Evolutionary conservation across 2,888 invertebrate genomes (phyloP), one percentile per base, ranked within the genome.

Genomic region (Drosophila borealis): DNA sequence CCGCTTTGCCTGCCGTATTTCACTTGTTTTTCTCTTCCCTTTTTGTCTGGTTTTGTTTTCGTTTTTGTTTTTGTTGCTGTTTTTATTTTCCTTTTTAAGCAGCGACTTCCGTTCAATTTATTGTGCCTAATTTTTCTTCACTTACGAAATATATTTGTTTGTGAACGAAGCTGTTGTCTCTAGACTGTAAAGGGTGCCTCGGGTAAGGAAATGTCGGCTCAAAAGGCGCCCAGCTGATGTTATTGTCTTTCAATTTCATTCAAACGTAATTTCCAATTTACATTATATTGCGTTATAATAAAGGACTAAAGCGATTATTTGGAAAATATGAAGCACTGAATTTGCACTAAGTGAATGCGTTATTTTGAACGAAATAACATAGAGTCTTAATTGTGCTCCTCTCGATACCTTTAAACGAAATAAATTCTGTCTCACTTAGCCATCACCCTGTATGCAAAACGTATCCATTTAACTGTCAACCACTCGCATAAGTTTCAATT

Each of bases 31-130:
- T 42, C 19, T 4, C 13, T 36, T 36, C 10, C 11, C 42, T 33
- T 39, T 39, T 5, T 42, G 8, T 9, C 33, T 34, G 14, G 2
- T 59, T 45, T 49, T 36, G 21, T 45, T 36, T 19, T 55, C 42
- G 34, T 44, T 29, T 51, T 63, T 42, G 41, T 44, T 39, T 29
- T 55, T n/a, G 61, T 61, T 46, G 19, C 36, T 64, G 62, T 61
- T 65, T 60, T 54, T 62, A 46, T 68, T 68, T 57, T 73, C 70
- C 73, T 72, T 81, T 88, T 86, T 72, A 79, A 88, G 81, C 82
- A 81, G 76, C 78, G 74, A 80, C 89, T 90, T 90, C 90, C 89
- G 86, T 81, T 81, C 86, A 90, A 90, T 90, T 90, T 89, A 88
- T 86, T 80, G 70, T 78, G 66, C 74, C 89, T 89, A 89, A 88